Evolutionary conservation across 1,140 invertebrate species (phyloP).

Genomic region (Manduca sexta): DNA sequence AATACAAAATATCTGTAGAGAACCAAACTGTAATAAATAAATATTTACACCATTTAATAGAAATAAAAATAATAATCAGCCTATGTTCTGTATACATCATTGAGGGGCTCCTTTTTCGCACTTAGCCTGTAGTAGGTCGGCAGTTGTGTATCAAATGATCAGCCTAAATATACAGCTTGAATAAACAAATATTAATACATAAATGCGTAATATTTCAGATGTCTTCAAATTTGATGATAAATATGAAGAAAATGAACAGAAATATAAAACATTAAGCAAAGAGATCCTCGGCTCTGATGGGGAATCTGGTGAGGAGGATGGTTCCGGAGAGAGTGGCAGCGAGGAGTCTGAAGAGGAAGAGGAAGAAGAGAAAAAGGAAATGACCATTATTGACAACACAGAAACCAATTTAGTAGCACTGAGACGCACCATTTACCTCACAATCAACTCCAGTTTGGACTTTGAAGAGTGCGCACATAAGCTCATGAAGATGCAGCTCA

Average conservation of each 20-base stretch:
- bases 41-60: too few species aligned
- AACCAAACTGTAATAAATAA: too few species aligned
- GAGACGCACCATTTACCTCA: constrained; percentile 96
- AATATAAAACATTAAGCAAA: constrained; percentile 93
- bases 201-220: constrained; percentile 77
- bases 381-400: constrained; percentile 94
- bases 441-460: constrained; percentile 98
- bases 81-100: too few species aligned
- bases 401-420: constrained; percentile 97
- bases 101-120: too few species aligned
- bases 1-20: too few species aligned
- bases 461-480: constrained; percentile 99
- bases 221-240: constrained; percentile 97
- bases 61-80: too few species aligned
- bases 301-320: constrained; percentile 75
- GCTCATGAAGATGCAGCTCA: constrained; percentile 96
- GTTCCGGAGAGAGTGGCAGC: constrained; percentile 76
- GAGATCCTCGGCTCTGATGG: constrained; percentile 87
- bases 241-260: constrained; percentile 94
- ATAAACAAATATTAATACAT: background rate
- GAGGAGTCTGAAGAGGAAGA: constrained; percentile 76
- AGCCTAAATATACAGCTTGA: too few species aligned
- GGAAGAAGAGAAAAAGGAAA: constrained; percentile 70
- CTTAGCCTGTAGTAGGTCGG: too few species aligned
- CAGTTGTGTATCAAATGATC: too few species aligned